A percentile compares a stretch with the other conserved stretches of the same genome.
These are phyloP conservation scores for Nymphicus hollandicus DNA, from an alignment of 2,113 vertebrate species.

Conservation along the genomic window DNA sequence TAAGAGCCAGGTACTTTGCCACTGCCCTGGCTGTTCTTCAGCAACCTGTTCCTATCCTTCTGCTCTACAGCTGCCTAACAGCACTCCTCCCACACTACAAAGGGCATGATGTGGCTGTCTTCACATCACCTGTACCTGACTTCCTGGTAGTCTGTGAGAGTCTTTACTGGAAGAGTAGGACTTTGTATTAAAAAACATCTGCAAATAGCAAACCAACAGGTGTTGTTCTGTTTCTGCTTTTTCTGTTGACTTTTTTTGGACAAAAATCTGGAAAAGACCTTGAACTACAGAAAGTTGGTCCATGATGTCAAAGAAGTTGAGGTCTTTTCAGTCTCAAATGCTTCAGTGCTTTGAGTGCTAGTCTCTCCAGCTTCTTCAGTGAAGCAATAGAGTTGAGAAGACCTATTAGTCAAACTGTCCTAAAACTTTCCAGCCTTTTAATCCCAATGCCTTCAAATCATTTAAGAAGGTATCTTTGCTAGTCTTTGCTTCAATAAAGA, in stretches of 20 bases:
- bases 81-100: not conserved
- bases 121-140: not conserved
- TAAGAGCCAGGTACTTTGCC: not conserved
- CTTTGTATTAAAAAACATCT: not conserved
- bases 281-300: not conserved
- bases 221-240: not conserved
- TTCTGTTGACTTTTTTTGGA: not conserved
- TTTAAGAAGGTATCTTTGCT: not conserved
- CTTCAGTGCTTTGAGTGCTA: not conserved
- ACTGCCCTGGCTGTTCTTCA: not conserved
- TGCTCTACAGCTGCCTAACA: not conserved
- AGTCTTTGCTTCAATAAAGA: not conserved
- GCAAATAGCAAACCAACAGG: not conserved
- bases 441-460: not conserved
- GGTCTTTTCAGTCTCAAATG: not conserved
- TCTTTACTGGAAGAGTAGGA: not conserved
- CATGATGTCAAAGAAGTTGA: not conserved
- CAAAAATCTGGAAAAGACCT: not conserved
- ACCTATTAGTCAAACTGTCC: conserved; percentile 18
- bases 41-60: not conserved
- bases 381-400: not conserved
- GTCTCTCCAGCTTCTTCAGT: conserved; percentile 11
- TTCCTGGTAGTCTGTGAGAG: not conserved
- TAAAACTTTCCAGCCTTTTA: conserved; percentile 11
- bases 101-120: not conserved